Conservation (phyloP, 2,797 vertebrate genomes). For the Petrocephalus schoutedeni region DNA sequence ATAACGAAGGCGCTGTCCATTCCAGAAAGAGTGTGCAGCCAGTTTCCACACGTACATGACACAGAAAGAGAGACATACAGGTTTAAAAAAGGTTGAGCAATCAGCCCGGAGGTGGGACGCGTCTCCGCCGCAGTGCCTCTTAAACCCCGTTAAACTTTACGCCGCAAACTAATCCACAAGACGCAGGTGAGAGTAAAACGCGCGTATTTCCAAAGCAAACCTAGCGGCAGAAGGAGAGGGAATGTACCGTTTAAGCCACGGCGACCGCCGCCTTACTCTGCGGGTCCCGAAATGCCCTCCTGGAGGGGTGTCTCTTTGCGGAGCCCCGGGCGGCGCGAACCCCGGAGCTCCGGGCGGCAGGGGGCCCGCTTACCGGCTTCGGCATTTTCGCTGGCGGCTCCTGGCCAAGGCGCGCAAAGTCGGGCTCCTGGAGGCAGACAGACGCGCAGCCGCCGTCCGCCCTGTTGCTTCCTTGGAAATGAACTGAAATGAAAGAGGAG, state of each 20-base stretch:
- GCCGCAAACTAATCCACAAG: background rate
- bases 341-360: too few species aligned
- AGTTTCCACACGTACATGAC: background rate
- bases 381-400: constrained; percentile 59
- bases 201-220: background rate
- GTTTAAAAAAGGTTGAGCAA: background rate
- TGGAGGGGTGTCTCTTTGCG: too few species aligned
- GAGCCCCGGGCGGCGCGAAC: too few species aligned
- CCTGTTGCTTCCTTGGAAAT: constrained; percentile 40
- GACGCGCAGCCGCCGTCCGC: constrained; percentile 15
- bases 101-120: background rate
- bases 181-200: background rate
- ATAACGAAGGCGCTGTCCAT: background rate
- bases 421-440: background rate
- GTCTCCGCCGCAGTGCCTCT: background rate
- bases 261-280: too few species aligned
- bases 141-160: background rate
- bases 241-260: background rate
- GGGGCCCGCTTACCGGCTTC: constrained; percentile 54
- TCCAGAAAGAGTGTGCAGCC: background rate
- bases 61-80: background rate
- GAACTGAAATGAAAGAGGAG: constrained; percentile 54
- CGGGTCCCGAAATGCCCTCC: too few species aligned
- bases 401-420: constrained; percentile 13
- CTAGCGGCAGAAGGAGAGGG: background rate